Percentiles rank a stretch among this genome's conserved stretches.
These are phyloP conservation scores for Melikaiella ostensackeni DNA, from an alignment of 2,888 invertebrate species.

Conservation along the genomic window DNA sequence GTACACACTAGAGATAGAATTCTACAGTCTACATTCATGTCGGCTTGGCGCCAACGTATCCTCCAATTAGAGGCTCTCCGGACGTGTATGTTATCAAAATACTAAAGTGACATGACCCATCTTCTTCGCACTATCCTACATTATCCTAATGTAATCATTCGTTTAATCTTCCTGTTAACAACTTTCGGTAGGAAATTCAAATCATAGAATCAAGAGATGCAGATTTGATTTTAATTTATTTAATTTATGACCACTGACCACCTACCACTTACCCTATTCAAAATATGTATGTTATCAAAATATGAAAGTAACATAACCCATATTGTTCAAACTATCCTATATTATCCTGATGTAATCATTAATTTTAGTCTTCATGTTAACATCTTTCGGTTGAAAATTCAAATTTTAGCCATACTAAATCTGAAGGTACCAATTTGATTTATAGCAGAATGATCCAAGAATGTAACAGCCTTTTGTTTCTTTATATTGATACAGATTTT, in stretches of 20 bases:
- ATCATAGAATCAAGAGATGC: background rate
- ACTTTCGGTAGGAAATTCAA: background rate
- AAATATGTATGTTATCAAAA: conserved; percentile 11
- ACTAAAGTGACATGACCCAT: conserved; percentile 19
- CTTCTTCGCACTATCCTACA: conserved; percentile 18
- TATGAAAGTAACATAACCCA: conserved; percentile 12
- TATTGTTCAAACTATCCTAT: conserved; percentile 19
- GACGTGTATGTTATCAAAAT: conserved; percentile 4
- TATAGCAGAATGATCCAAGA: too few relatives aligned
- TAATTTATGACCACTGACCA: too few relatives aligned
- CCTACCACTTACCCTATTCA: too few relatives aligned
- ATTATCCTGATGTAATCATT: conserved; percentile 1
- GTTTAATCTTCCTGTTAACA: background rate
- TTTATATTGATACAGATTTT: too few relatives aligned
- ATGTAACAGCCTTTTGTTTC: too few relatives aligned
- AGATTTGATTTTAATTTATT: too few relatives aligned
- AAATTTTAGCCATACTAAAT: too few relatives aligned
- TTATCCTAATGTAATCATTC: conserved; percentile 4
- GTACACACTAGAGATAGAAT: conserved; percentile 28
- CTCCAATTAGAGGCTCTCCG: conserved; percentile 17
- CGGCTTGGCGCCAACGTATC: conserved; percentile 29
- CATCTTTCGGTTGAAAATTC: background rate
- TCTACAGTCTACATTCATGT: background rate
- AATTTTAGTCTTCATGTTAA: background rate
- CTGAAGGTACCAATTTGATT: too few relatives aligned